Evolutionary conservation across 92 coral and sea anemone genomes (phyloP), one percentile per base, ranked within the genome.

Genomic region (Bergia puertoricense): DNA sequence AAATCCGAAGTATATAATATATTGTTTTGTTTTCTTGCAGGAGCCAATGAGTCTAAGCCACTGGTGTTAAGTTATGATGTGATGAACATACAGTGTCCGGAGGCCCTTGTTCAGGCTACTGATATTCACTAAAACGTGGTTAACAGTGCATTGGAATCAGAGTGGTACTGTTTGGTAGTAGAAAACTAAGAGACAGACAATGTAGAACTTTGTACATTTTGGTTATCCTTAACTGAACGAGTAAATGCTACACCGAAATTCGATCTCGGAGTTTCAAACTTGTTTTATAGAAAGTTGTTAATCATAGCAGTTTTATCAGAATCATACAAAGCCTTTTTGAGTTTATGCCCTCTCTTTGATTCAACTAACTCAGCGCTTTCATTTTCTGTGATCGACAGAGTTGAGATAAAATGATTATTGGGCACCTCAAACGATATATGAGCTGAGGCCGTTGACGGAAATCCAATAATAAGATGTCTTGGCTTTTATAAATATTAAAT

Each of bases 381-480:
- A 1, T 36, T 77, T 45, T 30, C 80, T 76, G 36, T 15, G 7
- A 10, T 76, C 51, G 9, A 46, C 51, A 46, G 51, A 5, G 11
- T 22, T 11, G 40, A 14, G 10, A 18, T 36, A 69, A n/a, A 38
- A 9, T 69, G 14, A 72, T 72, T 38, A 36, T 73, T 73, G 37
- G 16, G 37, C 77, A 73, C 43, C 77, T 37, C 20, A 36, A 73
- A 37, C 44, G 77, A 30, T 22, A 10, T 73, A 36, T 22, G 44
- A 73, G 42, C 41, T 13, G 16, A 5, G 44, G 42, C 44, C 20
- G 77, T 73, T 73, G 77, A 73, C 40, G 43, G 77, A 73, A 20
- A 77, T 77, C 59, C 59, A 77, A 43, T 77, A 77, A 77, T 42
- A 18, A 76, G 45, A 77, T 77, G 20, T 59, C 20, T 36, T 36